Evolutionary conservation across 2,113 vertebrate genomes (phyloP).

Genomic region (Oryzias melastigma): DNA sequence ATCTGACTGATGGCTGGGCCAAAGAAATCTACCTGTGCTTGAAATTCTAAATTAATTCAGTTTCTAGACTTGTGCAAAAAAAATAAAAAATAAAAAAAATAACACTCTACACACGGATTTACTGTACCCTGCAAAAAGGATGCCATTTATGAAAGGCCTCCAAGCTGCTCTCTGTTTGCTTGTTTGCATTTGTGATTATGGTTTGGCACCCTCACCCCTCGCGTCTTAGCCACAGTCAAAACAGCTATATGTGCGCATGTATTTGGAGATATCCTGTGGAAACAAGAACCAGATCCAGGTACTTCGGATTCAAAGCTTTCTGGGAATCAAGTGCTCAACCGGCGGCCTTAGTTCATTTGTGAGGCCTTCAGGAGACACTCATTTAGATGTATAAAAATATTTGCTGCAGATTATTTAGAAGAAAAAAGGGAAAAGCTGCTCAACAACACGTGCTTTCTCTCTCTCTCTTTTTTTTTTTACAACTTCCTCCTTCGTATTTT

Average conservation of each 20-base stretch:
- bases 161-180: conserved; percentile 59
- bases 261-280: conserved; percentile 52
- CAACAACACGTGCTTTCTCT: background rate
- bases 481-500: conserved; percentile 21
- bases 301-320: conserved; percentile 37
- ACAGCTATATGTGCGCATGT: conserved; percentile 54
- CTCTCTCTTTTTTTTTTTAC: conserved; percentile 23
- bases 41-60: conserved; percentile 33
- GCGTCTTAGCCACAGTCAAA: conserved; percentile 50
- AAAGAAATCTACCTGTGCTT: conserved; percentile 65
- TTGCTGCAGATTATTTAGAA: conserved; percentile 7
- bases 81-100: conserved; percentile 22
- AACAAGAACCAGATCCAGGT: conserved; percentile 47
- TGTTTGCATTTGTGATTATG: conserved; percentile 73
- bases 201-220: conserved; percentile 57
- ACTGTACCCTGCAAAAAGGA: conserved; percentile 54
- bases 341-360: conserved; percentile 16
- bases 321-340: conserved; percentile 27
- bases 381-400: conserved; percentile 6
- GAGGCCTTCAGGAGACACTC: conserved; percentile 15
- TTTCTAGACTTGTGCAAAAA: conserved; percentile 17
- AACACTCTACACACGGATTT: conserved; percentile 69
- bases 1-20: conserved; percentile 56
- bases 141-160: conserved; percentile 67
- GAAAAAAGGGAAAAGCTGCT: conserved; percentile 1